phyloP scores from a whole-genome alignment of 2,888 invertebrate genomes.

The Microplitis manilae region DNA sequence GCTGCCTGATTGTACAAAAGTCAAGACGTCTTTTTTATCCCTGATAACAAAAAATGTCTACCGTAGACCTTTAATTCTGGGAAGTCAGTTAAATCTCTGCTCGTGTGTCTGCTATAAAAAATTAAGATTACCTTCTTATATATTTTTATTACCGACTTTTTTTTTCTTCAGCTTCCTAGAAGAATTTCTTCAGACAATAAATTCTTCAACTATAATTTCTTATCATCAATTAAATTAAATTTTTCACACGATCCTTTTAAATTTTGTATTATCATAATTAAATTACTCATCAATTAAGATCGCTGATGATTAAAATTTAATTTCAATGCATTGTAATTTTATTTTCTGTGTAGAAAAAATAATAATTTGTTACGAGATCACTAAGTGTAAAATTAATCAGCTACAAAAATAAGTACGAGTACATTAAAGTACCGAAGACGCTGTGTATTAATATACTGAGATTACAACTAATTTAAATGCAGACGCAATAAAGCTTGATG shows the following conservation, averaged over 20 bases:
- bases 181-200: background rate
- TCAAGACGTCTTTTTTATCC: background rate
- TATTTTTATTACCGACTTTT: background rate
- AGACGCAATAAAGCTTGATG: slow-evolving; percentile 50
- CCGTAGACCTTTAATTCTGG: background rate
- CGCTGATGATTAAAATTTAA: background rate
- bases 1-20: background rate
- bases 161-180: background rate
- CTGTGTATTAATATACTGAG: background rate
- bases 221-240: background rate
- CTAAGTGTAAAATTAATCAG: background rate
- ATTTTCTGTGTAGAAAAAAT: background rate
- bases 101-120: background rate
- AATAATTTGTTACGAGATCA: background rate
- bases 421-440: background rate
- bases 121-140: background rate
- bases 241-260: background rate
- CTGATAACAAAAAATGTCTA: background rate
- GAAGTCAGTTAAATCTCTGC: background rate
- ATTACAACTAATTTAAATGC: slow-evolving; percentile 47
- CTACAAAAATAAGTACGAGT: background rate
- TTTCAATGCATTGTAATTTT: too few species aligned
- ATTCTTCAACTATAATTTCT: background rate
- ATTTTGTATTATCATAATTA: background rate
- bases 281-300: too few species aligned